phyloP scores from a whole-genome alignment of 2,888 invertebrate species.

The Cephus sareptanus region DNA sequence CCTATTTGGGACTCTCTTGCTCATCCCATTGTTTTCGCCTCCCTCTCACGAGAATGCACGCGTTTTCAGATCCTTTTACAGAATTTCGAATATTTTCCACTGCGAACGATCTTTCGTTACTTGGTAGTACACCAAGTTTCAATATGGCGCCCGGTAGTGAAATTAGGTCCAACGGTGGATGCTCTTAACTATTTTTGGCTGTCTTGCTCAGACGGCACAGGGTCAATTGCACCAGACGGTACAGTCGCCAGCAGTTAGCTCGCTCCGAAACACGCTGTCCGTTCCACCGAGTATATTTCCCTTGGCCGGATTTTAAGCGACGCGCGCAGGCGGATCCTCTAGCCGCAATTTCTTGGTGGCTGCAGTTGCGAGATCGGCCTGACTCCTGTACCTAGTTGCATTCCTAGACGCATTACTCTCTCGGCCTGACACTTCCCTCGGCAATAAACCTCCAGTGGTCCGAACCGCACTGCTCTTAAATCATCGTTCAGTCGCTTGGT shows the following conservation, averaged over 20 bases:
- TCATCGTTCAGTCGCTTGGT: neutral
- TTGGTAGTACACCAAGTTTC: neutral
- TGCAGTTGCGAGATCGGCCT: neutral
- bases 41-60: neutral
- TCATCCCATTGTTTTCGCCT: neutral
- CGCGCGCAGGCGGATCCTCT: neutral
- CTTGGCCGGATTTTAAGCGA: neutral
- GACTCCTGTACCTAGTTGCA: neutral
- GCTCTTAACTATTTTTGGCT: constrained; percentile 23
- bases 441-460: neutral
- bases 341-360: neutral
- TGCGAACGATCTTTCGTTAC: neutral
- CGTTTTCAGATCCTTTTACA: neutral
- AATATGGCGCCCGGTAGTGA: neutral
- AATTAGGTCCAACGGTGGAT: neutral
- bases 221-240: constrained; percentile 25
- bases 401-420: neutral
- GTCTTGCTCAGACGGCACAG: constrained; percentile 3
- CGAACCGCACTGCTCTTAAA: neutral
- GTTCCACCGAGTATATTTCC: neutral
- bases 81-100: neutral
- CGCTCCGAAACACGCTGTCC: neutral
- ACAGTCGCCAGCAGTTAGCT: constrained; percentile 16
- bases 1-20: no score
- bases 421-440: neutral